phyloP scores from a whole-genome alignment of 2,113 vertebrate genomes.

The Ptyas mucosa region DNA sequence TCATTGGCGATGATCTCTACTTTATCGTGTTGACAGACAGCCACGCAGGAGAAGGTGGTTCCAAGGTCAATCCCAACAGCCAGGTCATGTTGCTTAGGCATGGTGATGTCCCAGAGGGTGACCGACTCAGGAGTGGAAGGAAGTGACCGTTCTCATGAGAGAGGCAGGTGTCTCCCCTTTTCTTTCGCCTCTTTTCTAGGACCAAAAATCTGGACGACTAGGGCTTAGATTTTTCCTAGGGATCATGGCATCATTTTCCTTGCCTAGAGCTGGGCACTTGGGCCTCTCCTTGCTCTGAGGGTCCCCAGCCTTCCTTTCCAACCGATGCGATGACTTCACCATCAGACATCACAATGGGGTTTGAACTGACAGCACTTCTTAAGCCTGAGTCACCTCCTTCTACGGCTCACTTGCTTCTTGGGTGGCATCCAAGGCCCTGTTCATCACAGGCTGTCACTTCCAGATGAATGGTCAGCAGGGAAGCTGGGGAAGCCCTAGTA shows the following conservation, averaged over 20 bases:
- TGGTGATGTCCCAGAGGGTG: background rate
- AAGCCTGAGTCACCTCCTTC: background rate
- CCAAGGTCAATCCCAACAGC: slow-evolving; percentile 88
- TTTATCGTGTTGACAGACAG: slow-evolving; percentile 91
- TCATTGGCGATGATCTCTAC: slow-evolving; percentile 93
- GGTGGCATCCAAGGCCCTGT: background rate
- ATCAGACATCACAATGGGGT: background rate
- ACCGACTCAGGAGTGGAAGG: background rate
- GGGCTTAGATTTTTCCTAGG: background rate
- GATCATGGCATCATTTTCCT: background rate
- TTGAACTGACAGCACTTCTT: background rate
- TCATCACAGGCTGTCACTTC: background rate
- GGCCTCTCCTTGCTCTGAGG: background rate
- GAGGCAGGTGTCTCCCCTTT: background rate
- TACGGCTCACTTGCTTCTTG: background rate
- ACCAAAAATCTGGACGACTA: background rate
- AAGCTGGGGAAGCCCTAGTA: background rate
- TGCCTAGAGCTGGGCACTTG: background rate
- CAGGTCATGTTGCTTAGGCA: slow-evolving; percentile 74
- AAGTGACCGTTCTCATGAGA: background rate
- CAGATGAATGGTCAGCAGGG: background rate
- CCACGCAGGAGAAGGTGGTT: slow-evolving; percentile 92
- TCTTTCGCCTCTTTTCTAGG: no score
- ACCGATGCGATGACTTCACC: background rate
- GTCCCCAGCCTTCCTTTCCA: background rate